phyloP scores from a whole-genome alignment of 2,888 invertebrate genomes.

The Epinotia ramella region DNA sequence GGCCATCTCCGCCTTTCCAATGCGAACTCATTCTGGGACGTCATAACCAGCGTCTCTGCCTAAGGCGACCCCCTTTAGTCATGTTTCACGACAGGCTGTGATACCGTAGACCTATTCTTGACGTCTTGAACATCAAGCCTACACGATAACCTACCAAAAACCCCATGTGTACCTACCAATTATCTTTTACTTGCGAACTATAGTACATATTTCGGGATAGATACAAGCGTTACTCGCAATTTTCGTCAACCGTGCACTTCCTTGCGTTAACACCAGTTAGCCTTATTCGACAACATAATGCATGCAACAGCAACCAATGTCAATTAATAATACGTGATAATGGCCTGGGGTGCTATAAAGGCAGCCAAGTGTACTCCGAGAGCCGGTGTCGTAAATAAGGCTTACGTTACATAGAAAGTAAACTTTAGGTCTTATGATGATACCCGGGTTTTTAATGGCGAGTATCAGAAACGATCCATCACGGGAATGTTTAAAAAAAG shows the following conservation, averaged over 20 bases:
- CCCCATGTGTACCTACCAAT: no score
- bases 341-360: slow-evolving; percentile 29
- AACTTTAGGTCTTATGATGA: neutral
- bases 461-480: neutral
- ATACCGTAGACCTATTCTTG: no score
- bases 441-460: neutral
- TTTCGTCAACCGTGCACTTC: neutral
- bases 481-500: no score
- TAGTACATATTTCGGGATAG: no score
- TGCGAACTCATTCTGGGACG: no score
- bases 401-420: neutral
- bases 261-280: slow-evolving; percentile 22
- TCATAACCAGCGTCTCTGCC: no score
- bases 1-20: no score
- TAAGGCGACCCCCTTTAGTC: no score
- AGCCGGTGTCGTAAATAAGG: slow-evolving; percentile 5
- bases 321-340: slow-evolving; percentile 46
- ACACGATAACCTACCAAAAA: no score
- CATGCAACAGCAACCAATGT: slow-evolving; percentile 25
- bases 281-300: slow-evolving; percentile 22
- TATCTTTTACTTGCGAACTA: no score
- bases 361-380: slow-evolving; percentile 24
- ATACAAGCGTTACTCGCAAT: neutral
- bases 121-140: no score
- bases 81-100: no score